These are phyloP conservation scores for Drosophila austrosaltans DNA, from an alignment of 2,888 invertebrate genomes.

Conservation along the genomic window DNA sequence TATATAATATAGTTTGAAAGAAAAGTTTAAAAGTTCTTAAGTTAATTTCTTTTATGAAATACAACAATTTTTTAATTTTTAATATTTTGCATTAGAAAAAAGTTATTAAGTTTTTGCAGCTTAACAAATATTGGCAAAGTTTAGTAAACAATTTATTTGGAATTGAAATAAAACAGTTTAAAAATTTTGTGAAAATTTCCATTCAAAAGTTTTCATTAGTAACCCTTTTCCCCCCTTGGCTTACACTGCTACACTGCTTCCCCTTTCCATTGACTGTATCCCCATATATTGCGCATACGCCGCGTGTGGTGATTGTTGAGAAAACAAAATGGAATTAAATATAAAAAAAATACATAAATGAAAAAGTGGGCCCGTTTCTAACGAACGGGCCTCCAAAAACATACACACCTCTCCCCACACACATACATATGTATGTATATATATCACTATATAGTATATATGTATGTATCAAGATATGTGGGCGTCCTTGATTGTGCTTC, in stretches of 20 bases:
- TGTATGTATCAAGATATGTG: neutral
- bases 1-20: too few relatives aligned
- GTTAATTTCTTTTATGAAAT: too few relatives aligned
- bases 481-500: slow-evolving; percentile 44
- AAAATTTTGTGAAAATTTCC: too few relatives aligned
- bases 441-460: neutral
- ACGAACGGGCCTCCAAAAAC: slow-evolving; percentile 64
- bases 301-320: slow-evolving; percentile 29
- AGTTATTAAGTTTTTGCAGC: too few relatives aligned
- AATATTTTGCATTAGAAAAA: too few relatives aligned
- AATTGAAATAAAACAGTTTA: too few relatives aligned
- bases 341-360: slow-evolving; percentile 19
- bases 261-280: neutral
- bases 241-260: neutral
- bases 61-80: too few relatives aligned
- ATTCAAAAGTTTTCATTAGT: too few relatives aligned
- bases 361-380: slow-evolving; percentile 62
- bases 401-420: slow-evolving; percentile 23
- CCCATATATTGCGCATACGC: slow-evolving; percentile 63
- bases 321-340: slow-evolving; percentile 17
- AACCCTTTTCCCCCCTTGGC: neutral
- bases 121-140: too few relatives aligned
- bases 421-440: slow-evolving; percentile 3
- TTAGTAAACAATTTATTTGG: too few relatives aligned
- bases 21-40: too few relatives aligned